phyloP scores from a whole-genome alignment of 2,113 vertebrate genomes.

The Turnix velox region DNA sequence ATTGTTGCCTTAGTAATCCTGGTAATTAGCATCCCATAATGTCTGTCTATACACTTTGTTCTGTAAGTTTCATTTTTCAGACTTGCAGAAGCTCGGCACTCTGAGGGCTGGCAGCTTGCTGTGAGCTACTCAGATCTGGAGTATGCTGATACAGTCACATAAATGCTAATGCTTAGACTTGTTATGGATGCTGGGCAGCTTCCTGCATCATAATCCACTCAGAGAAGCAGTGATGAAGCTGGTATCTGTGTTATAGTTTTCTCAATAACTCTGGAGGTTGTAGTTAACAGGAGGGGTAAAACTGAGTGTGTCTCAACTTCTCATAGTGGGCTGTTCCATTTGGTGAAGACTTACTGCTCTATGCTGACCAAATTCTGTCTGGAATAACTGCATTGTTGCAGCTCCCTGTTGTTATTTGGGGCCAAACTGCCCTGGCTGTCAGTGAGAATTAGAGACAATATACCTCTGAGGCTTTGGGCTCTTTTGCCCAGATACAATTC shows the following conservation, averaged over 20 bases:
- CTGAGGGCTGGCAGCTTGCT: not conserved
- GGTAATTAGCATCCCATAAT: slow-evolving; percentile 10
- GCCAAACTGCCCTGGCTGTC: not conserved
- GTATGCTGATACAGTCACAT: not conserved
- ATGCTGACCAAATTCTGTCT: not conserved
- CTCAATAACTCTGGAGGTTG: not conserved
- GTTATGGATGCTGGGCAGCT: not conserved
- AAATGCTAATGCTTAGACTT: not conserved
- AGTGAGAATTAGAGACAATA: not conserved
- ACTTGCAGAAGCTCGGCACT: not conserved
- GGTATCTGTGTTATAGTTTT: too few species aligned
- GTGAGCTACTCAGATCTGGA: not conserved
- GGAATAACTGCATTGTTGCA: not conserved
- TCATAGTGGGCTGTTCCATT: not conserved
- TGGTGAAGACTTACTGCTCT: not conserved
- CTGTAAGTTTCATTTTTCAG: not conserved
- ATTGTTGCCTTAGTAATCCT: slow-evolving; percentile 53
- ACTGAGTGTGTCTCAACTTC: not conserved
- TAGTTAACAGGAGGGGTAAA: not conserved
- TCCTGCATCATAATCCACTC: not conserved
- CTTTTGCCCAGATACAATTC: not conserved
- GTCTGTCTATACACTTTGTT: slow-evolving; percentile 4
- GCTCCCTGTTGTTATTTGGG: not conserved
- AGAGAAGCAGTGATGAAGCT: not conserved
- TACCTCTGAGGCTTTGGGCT: not conserved